A percentile compares a stretch with the other conserved stretches of the same genome.
Conservation (phyloP, 1,140 invertebrate species). For the Lanistes nyassanus region DNA sequence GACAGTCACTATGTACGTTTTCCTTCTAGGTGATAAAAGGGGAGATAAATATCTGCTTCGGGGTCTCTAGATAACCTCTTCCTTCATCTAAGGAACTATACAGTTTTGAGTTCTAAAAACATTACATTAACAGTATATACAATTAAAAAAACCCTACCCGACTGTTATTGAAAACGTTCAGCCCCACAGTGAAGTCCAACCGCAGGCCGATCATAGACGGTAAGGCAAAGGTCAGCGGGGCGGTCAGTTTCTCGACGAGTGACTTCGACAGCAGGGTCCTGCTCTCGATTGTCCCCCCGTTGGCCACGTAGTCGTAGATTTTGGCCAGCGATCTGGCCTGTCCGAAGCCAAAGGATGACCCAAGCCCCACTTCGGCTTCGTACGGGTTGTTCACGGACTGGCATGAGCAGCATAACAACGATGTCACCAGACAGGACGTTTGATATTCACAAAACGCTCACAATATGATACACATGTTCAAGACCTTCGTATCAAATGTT, state of each 20-base stretch:
- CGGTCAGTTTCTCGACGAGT: constrained; percentile 5
- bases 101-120: no score
- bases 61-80: no score
- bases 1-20: no score
- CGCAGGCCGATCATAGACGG: not conserved
- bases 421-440: not conserved
- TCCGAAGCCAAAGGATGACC: constrained; percentile 18
- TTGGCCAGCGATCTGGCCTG: constrained; percentile 22
- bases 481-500: no score
- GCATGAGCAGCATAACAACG: not conserved
- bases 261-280: constrained; percentile 14
- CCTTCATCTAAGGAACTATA: no score
- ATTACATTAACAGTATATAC: not conserved
- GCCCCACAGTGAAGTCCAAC: not conserved
- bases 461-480: no score
- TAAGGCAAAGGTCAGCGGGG: constrained; percentile 6
- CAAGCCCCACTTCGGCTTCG: constrained; percentile 11
- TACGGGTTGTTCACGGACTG: constrained; percentile 21
- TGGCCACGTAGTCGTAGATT: constrained; percentile 29
- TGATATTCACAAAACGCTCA: no score
- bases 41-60: no score
- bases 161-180: not conserved
- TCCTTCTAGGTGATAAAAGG: no score
- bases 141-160: not conserved
- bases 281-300: constrained; percentile 16